Conservation (phyloP, 2,888 invertebrate genomes). For the Heterodera filipjevi region DNA sequence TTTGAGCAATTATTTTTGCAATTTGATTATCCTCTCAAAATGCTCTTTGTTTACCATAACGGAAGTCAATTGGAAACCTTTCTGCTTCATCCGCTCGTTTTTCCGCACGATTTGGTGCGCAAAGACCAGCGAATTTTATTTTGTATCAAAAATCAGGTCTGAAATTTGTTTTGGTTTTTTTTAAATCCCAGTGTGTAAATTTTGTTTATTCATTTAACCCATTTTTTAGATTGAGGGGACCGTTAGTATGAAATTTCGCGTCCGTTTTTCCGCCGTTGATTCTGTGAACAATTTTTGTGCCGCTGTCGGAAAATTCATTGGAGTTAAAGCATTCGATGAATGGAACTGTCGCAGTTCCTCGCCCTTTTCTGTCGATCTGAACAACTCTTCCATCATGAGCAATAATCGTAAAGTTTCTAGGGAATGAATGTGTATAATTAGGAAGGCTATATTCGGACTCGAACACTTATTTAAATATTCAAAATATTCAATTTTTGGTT, state of each 20-base stretch:
- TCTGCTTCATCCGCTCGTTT: constrained; percentile 19
- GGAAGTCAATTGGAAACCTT: constrained; percentile 19
- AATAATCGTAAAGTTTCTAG: background rate
- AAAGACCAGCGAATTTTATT: constrained; percentile 20
- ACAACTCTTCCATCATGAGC: background rate
- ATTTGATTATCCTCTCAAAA: constrained; percentile 14
- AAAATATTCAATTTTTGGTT: too few relatives aligned
- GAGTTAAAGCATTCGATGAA: constrained; percentile 25
- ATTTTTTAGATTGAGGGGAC: constrained; percentile 17
- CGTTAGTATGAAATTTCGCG: constrained; percentile 20
- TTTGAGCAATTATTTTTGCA: constrained; percentile 19
- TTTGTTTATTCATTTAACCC: background rate
- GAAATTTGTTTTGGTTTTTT: background rate
- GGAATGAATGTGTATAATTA: too few relatives aligned
- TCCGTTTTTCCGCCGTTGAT: constrained; percentile 8
- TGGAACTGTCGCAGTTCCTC: constrained; percentile 12
- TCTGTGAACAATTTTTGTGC: constrained; percentile 15
- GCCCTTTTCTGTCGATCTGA: constrained; percentile 3
- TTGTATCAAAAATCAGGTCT: constrained; percentile 18
- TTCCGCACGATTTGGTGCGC: constrained; percentile 19
- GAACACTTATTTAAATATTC: too few relatives aligned
- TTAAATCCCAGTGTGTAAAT: too few relatives aligned
- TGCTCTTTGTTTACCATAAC: constrained; percentile 25
- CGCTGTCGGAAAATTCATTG: constrained; percentile 13
- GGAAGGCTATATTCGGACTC: too few relatives aligned